A percentile compares a stretch with the other conserved stretches of the same genome.
These are phyloP conservation scores for Nannoperca australis DNA, from an alignment of 2,797 vertebrate species.

Conservation along the genomic window DNA sequence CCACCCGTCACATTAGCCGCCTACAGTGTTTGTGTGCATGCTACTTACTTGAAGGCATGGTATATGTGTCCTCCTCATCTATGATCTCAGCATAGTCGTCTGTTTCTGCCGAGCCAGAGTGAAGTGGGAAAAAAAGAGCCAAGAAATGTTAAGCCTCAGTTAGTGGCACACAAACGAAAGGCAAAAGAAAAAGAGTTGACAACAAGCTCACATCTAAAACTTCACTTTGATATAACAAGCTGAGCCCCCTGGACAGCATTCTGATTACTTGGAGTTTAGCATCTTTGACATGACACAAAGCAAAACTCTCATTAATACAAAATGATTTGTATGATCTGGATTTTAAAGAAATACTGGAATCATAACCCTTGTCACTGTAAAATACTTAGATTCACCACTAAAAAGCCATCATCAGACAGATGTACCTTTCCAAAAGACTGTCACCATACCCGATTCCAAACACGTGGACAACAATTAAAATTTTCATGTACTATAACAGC, in stretches of 20 bases:
- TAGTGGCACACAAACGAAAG: not conserved
- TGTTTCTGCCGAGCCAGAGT: conserved; percentile 87
- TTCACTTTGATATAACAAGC: not conserved
- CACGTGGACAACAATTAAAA: conserved; percentile 45
- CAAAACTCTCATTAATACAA: not conserved
- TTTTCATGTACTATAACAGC: conserved; percentile 40
- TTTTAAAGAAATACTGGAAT: not conserved
- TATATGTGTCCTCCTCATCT: conserved; percentile 98
- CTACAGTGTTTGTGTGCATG: not conserved
- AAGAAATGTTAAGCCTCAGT: conserved; percentile 26
- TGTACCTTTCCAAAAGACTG: conserved; percentile 67
- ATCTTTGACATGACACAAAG: not conserved
- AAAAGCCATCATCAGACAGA: conserved; percentile 24
- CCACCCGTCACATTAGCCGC: conserved; percentile 7
- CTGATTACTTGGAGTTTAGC: not conserved
- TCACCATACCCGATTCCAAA: conserved; percentile 65
- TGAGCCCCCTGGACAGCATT: not conserved
- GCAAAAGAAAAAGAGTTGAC: not conserved
- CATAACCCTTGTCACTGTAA: too few relatives aligned
- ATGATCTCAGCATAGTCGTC: conserved; percentile 99
- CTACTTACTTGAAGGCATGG: conserved; percentile 98
- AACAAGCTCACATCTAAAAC: not conserved
- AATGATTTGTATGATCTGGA: not conserved
- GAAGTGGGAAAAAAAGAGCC: conserved; percentile 51
- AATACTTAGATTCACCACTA: not conserved